Conservation (phyloP, 2,888 invertebrate genomes). For the Sphaerophoria rueppellii region DNA sequence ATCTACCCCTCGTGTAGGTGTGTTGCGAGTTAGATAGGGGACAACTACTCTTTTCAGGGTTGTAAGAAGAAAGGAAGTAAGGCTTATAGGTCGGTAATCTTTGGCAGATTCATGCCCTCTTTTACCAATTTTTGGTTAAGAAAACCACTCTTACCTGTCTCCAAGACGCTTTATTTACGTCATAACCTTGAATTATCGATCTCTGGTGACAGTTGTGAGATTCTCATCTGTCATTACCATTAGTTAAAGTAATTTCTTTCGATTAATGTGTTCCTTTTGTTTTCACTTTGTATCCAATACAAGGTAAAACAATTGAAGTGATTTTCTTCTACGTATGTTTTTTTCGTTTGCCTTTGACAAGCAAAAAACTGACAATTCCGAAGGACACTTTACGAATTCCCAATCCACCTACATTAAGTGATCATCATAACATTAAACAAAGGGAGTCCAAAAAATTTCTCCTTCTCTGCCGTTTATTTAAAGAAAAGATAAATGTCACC, state of each 20-base stretch:
- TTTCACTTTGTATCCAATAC: neutral
- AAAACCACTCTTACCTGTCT: no score
- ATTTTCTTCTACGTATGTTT: neutral
- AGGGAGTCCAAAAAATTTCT: conserved; percentile 20
- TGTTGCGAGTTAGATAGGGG: no score
- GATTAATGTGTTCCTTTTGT: conserved; percentile 38
- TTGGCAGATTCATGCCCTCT: no score
- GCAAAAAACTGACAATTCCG: conserved; percentile 17
- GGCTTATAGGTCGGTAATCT: no score
- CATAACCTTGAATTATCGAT: conserved; percentile 35
- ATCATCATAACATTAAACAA: neutral
- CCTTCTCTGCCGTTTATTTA: neutral
- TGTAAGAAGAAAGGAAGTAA: no score
- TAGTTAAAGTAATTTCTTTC: conserved; percentile 3
- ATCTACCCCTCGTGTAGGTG: no score
- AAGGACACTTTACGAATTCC: conserved; percentile 27
- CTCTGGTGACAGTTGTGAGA: conserved; percentile 12
- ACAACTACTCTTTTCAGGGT: no score
- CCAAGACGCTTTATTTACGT: conserved; percentile 24
- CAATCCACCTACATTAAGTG: conserved; percentile 19
- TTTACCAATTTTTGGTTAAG: no score
- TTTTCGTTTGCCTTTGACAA: neutral
- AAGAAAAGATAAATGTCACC: conserved; percentile 5
- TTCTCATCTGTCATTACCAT: neutral
- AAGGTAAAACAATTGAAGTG: conserved; percentile 20